These are phyloP conservation scores for Crotalus viridis DNA, from an alignment of 2,113 vertebrate species.

Conservation along the genomic window DNA sequence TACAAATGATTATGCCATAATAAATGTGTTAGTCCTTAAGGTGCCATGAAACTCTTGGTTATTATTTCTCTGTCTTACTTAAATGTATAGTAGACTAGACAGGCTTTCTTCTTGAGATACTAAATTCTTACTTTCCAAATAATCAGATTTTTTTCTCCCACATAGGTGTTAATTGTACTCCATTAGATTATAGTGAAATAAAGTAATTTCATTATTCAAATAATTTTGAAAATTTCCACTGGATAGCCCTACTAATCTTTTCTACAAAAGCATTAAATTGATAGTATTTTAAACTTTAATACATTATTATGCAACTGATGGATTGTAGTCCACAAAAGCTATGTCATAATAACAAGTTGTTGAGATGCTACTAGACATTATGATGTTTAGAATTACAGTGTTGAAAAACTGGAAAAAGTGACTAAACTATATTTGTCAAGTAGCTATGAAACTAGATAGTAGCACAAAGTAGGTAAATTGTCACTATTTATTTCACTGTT, in stretches of 20 bases:
- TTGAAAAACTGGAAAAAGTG: not conserved
- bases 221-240: not conserved
- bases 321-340: not conserved
- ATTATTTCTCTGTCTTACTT: not conserved
- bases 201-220: not conserved
- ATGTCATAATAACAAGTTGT: not conserved
- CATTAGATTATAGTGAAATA: not conserved
- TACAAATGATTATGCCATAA: not conserved
- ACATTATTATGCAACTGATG: not conserved
- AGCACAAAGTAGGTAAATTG: not conserved
- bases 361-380: not conserved
- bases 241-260: not conserved
- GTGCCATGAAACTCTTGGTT: not conserved
- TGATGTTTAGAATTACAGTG: not conserved
- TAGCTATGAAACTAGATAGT: not conserved
- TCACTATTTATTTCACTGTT: not conserved
- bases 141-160: not conserved
- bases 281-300: not conserved
- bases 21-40: not conserved
- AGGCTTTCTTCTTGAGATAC: not conserved
- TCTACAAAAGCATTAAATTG: not conserved
- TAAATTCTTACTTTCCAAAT: not conserved
- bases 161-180: not conserved
- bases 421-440: not conserved
- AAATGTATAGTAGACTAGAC: not conserved